These are phyloP conservation scores for Drosophila bipectinata DNA, from an alignment of 1,140 invertebrate genomes.

Conservation along the genomic window DNA sequence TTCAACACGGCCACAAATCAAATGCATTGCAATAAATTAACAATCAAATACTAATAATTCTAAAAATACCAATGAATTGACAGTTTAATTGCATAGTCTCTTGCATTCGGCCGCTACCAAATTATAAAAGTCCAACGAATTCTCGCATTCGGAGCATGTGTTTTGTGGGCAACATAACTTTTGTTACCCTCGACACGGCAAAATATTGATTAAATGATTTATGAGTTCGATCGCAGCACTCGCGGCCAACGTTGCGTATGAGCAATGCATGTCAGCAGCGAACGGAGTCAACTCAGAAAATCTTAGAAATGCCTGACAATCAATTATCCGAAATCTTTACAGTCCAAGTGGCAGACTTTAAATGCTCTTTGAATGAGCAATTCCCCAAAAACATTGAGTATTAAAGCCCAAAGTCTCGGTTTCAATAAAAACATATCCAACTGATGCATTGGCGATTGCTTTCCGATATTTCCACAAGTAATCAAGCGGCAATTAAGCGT, in stretches of 20 bases:
- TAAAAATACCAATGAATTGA: constrained; percentile 61
- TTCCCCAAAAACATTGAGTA: not conserved
- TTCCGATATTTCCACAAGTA: constrained; percentile 47
- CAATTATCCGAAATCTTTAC: constrained; percentile 64
- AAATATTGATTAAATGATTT: constrained; percentile 82
- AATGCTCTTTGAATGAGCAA: no score
- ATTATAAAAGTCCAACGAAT: constrained; percentile 18
- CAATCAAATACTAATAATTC: constrained; percentile 79
- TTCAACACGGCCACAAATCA: constrained; percentile 56
- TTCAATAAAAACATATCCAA: not conserved
- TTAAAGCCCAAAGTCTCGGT: not conserved
- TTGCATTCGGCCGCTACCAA: constrained; percentile 10
- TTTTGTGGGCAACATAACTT: constrained; percentile 59
- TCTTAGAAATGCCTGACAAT: constrained; percentile 53
- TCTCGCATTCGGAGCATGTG: constrained; percentile 71
- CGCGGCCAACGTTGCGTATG: constrained; percentile 66
- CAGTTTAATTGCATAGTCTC: constrained; percentile 67
- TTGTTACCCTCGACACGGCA: constrained; percentile 65
- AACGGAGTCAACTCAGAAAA: constrained; percentile 3
- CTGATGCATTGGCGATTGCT: constrained; percentile 6
- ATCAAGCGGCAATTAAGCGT: constrained; percentile 76
- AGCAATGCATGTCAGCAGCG: constrained; percentile 48
- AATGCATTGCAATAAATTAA: constrained; percentile 68
- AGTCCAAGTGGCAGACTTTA: not conserved
- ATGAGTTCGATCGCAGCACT: constrained; percentile 33